Percentiles rank a stretch among this genome's conserved stretches.
These are phyloP conservation scores for Megalops atlanticus DNA, from an alignment of 2,113 vertebrate genomes.

Conservation along the genomic window DNA sequence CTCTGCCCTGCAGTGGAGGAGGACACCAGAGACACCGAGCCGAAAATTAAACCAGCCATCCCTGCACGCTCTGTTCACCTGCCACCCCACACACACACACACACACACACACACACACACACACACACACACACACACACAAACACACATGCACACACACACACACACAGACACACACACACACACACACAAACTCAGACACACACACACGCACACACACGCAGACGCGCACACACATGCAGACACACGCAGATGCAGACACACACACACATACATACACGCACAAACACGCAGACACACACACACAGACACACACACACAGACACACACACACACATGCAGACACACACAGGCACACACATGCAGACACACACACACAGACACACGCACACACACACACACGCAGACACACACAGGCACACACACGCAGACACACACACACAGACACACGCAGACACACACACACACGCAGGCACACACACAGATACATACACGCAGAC, in stretches of 20 bases:
- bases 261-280: neutral
- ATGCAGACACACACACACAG: neutral
- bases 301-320: neutral
- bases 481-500: slow-evolving; percentile 35
- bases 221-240: neutral
- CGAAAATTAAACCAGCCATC: neutral
- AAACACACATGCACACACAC: neutral
- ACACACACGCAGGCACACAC: slow-evolving; percentile 23
- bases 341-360: slow-evolving; percentile 12
- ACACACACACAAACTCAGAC: neutral
- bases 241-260: neutral
- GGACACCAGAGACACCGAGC: slow-evolving; percentile 1
- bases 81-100: neutral
- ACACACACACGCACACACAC: neutral
- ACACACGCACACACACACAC: neutral
- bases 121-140: neutral
- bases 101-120: slow-evolving; percentile 30
- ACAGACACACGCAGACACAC: slow-evolving; percentile 11
- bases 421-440: neutral
- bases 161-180: neutral
- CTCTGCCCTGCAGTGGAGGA: slow-evolving; percentile 14
- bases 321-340: neutral
- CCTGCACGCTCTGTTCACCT: neutral
- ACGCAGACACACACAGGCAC: slow-evolving; percentile 2
- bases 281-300: neutral